These are phyloP conservation scores for Bombus turneri DNA, from an alignment of 1,140 invertebrate genomes.

Conservation along the genomic window DNA sequence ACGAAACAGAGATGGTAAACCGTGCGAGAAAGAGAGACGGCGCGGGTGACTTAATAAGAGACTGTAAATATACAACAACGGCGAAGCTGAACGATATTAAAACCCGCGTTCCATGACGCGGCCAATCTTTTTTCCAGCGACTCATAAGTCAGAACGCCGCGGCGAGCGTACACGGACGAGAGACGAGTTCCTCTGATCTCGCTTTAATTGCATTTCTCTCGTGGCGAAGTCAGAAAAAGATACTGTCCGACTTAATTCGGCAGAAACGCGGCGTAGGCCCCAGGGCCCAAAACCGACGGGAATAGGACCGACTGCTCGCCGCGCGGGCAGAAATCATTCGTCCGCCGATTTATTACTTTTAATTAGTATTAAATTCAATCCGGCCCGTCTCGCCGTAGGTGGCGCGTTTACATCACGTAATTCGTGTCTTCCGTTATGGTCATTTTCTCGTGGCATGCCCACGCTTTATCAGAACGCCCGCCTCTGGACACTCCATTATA, in stretches of 20 bases:
- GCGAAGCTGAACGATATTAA: constrained; percentile 48
- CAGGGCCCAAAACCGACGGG: constrained; percentile 48
- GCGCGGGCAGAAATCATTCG: constrained; percentile 65
- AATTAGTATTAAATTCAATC: constrained; percentile 78
- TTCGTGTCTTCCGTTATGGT: constrained; percentile 71
- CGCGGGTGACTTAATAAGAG: constrained; percentile 53
- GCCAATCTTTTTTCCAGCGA: constrained; percentile 41
- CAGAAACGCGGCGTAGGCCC: constrained; percentile 46
- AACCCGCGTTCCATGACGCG: constrained; percentile 49
- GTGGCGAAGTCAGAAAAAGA: constrained; percentile 67
- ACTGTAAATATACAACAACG: constrained; percentile 51
- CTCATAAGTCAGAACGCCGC: constrained; percentile 58
- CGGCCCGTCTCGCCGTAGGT: constrained; percentile 72
- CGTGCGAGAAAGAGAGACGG: neutral
- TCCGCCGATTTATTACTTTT: constrained; percentile 78
- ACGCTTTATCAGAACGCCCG: constrained; percentile 66
- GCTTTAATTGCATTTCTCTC: constrained; percentile 71
- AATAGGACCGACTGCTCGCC: constrained; percentile 68
- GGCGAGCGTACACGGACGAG: constrained; percentile 50
- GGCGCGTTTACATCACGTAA: constrained; percentile 73
- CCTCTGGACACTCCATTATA: constrained; percentile 46
- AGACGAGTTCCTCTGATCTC: constrained; percentile 59
- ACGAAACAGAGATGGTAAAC: neutral
- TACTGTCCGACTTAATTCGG: constrained; percentile 71
- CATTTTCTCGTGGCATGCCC: constrained; percentile 66